These are phyloP conservation scores for Paramormyrops hopkinsi DNA, from an alignment of 2,797 vertebrate species.

Conservation along the genomic window DNA sequence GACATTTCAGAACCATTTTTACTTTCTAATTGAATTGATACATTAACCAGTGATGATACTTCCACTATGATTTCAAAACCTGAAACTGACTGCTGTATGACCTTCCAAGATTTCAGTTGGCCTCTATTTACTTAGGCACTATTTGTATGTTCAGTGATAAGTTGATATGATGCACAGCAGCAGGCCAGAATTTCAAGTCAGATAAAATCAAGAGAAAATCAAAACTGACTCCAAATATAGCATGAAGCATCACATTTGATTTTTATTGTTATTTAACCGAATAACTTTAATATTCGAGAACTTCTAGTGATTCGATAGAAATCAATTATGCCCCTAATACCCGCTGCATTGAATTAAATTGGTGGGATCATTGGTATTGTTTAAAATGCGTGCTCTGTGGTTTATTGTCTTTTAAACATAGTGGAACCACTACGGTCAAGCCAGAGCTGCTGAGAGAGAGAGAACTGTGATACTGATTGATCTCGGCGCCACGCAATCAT, in stretches of 20 bases:
- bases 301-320: neutral
- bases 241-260: neutral
- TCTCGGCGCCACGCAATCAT: neutral
- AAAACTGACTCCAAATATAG: neutral
- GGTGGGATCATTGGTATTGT: neutral
- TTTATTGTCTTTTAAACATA: neutral
- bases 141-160: neutral
- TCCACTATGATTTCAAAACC: neutral
- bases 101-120: neutral
- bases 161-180: neutral
- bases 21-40: neutral
- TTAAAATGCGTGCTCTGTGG: neutral
- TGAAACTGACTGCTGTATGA: neutral
- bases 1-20: slow-evolving; percentile 11
- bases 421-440: neutral
- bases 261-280: neutral
- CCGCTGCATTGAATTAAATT: neutral
- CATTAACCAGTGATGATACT: neutral
- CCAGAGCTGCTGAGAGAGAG: neutral
- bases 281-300: neutral
- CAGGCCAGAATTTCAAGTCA: neutral
- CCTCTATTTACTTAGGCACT: neutral
- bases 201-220: neutral
- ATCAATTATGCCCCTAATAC: neutral
- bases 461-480: neutral